These are phyloP conservation scores for Acronicta aceris DNA, from an alignment of 2,888 invertebrate species.

Conservation along the genomic window DNA sequence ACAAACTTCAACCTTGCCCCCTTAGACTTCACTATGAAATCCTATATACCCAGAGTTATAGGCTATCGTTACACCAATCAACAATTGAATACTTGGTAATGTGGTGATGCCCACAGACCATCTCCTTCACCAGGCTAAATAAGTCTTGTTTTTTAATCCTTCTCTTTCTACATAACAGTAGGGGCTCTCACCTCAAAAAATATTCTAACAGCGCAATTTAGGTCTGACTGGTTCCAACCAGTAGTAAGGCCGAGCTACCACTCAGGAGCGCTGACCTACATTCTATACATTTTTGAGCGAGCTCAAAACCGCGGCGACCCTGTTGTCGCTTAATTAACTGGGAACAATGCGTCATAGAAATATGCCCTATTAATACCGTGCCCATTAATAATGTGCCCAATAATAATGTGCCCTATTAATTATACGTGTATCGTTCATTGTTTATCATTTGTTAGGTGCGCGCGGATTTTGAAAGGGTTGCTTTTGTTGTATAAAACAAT, in stretches of 20 bases:
- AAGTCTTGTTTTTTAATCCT: too few species aligned
- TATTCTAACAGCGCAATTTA: not conserved
- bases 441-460: conserved; percentile 38
- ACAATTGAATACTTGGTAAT: too few species aligned
- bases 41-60: too few species aligned
- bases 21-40: too few species aligned
- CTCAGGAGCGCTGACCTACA: conserved; percentile 37
- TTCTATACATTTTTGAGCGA: conserved; percentile 45
- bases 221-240: not conserved
- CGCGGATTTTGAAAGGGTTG: conserved; percentile 20
- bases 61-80: too few species aligned
- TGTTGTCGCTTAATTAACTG: conserved; percentile 44
- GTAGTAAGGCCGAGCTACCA: conserved; percentile 2
- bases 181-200: too few species aligned
- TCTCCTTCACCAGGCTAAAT: not conserved
- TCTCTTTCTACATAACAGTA: too few species aligned
- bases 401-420: conserved; percentile 24
- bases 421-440: conserved; percentile 43
- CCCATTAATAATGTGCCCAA: conserved; percentile 16
- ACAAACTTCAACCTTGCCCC: too few species aligned
- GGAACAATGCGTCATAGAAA: conserved; percentile 46
- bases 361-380: conserved; percentile 20
- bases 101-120: not conserved
- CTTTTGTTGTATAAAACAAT: conserved; percentile 37
- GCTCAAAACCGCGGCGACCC: conserved; percentile 28